Evolutionary conservation across 92 coral and sea anemone species (phyloP).

Genomic region (Anthopleura xanthogrammica): DNA sequence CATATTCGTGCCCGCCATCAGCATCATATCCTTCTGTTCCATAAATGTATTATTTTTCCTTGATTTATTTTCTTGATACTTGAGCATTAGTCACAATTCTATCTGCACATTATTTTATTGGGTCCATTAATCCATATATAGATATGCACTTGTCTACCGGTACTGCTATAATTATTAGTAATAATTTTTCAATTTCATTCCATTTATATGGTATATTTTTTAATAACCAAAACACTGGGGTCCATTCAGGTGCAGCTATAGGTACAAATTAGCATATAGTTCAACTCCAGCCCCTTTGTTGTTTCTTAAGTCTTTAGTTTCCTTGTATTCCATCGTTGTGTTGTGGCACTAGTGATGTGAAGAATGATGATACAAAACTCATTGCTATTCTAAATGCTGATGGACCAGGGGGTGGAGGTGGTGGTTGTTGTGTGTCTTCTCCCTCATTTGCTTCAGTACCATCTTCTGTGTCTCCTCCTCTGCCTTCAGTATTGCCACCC

Average conservation of each 20-base stretch:
- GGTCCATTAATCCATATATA: too few relatives aligned
- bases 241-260: background rate
- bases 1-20: background rate
- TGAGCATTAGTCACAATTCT: background rate
- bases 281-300: background rate
- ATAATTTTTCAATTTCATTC: background rate
- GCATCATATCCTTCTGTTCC: background rate
- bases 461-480: slow-evolving; percentile 31
- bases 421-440: slow-evolving; percentile 37
- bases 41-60: too few relatives aligned
- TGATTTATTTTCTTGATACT: background rate
- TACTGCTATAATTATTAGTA: too few relatives aligned
- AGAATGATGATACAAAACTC: slow-evolving; percentile 88
- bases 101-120: too few relatives aligned
- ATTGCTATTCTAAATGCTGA: slow-evolving; percentile 70
- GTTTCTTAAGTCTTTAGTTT: background rate
- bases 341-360: slow-evolving; percentile 89
- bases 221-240: background rate
- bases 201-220: background rate
- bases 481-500: slow-evolving; percentile 36
- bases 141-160: too few relatives aligned
- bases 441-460: slow-evolving; percentile 36
- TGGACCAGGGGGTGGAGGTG: slow-evolving; percentile 75
- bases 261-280: background rate
- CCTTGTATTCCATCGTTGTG: slow-evolving; percentile 16